Conservation (phyloP, 2,888 invertebrate genomes). For the Megaustenia siamemsis region DNA sequence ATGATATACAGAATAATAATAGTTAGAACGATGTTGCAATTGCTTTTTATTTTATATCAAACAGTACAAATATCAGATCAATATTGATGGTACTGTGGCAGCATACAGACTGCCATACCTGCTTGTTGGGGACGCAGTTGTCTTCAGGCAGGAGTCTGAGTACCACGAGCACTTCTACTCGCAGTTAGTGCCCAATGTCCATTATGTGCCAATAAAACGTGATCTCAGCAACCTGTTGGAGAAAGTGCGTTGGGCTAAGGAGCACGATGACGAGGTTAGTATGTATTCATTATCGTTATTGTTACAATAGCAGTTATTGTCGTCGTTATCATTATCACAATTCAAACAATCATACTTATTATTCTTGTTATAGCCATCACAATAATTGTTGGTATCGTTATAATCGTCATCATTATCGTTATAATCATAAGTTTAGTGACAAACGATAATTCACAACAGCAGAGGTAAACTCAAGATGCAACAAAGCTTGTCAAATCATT, state of each 20-base stretch:
- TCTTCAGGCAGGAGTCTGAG: conserved; percentile 95
- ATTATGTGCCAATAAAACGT: conserved; percentile 90
- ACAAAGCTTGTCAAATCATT: no score
- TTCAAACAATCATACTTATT: no score
- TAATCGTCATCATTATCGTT: no score
- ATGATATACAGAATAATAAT: not conserved
- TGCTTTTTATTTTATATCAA: not conserved
- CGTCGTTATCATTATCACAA: no score
- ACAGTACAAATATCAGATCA: conserved; percentile 96
- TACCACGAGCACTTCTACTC: conserved; percentile 96
- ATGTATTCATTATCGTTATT: not conserved
- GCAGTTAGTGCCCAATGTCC: conserved; percentile 87
- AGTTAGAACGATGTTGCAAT: not conserved
- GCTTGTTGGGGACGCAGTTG: conserved; percentile 90
- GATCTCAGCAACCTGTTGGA: conserved; percentile 90
- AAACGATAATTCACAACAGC: no score
- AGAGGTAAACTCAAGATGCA: no score
- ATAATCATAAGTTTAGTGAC: no score
- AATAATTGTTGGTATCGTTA: no score
- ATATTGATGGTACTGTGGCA: conserved; percentile 97
- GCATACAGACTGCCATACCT: conserved; percentile 96
- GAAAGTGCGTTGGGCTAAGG: conserved; percentile 82
- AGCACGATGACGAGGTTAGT: conserved; percentile 77
- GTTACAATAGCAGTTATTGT: no score
- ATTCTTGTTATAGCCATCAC: no score